Evolutionary conservation across 2,888 invertebrate species (phyloP).

Genomic region (Papilio demoleus): DNA sequence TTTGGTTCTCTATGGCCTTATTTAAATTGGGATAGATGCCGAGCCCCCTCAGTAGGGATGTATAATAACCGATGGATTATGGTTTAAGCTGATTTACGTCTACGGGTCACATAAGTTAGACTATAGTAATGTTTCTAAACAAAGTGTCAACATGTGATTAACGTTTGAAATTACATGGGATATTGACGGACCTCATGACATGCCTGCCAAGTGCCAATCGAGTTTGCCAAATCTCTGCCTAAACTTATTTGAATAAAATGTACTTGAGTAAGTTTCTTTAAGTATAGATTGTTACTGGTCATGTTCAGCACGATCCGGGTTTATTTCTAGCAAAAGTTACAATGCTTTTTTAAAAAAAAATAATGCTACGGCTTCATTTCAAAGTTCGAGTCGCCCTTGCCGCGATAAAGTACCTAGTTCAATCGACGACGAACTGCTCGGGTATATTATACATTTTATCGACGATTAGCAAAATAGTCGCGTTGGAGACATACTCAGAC

Average conservation of each 20-base stretch:
- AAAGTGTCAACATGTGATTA: slow-evolving; percentile 18
- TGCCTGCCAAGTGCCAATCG: slow-evolving; percentile 9
- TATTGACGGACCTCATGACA: slow-evolving; percentile 15
- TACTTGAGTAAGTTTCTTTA: not conserved
- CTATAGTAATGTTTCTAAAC: slow-evolving; percentile 6
- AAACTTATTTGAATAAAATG: not conserved
- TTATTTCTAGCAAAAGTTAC: not conserved
- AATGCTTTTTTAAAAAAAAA: too few relatives aligned
- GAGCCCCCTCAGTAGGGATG: too few relatives aligned
- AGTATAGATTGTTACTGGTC: not conserved
- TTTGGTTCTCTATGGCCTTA: too few relatives aligned
- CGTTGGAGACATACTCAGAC: too few relatives aligned
- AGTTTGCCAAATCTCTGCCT: slow-evolving; percentile 3
- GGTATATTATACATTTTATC: too few relatives aligned
- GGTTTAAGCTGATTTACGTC: not conserved
- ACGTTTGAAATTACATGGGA: slow-evolving; percentile 23
- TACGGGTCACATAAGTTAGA: not conserved
- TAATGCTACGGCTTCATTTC: too few relatives aligned
- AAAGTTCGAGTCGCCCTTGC: too few relatives aligned
- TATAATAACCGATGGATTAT: too few relatives aligned
- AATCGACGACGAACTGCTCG: too few relatives aligned
- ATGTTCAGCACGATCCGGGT: not conserved
- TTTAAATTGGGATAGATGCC: too few relatives aligned
- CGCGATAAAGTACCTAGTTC: too few relatives aligned
- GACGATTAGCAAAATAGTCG: too few relatives aligned